These are phyloP conservation scores for Myotis planiceps DNA, from an alignment of 2,797 vertebrate species.

Conservation along the genomic window DNA sequence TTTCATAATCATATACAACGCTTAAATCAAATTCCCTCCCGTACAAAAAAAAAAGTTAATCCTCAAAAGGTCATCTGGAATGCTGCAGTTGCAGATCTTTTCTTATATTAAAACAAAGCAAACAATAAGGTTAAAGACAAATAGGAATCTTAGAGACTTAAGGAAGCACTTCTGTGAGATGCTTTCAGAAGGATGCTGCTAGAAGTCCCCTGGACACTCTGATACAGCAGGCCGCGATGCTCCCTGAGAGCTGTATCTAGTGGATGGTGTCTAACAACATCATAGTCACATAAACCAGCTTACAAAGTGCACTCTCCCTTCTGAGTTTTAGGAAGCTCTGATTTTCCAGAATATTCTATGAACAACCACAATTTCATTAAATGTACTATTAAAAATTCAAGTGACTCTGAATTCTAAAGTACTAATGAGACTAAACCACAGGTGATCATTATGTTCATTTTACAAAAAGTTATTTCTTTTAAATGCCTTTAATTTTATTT, in stretches of 20 bases:
- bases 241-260: background rate
- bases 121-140: constrained; percentile 12
- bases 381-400: background rate
- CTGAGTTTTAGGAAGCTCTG: background rate
- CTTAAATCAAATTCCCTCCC: background rate
- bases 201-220: background rate
- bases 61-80: background rate
- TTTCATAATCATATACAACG: constrained; percentile 10
- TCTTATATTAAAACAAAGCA: constrained; percentile 31
- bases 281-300: background rate
- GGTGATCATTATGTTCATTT: background rate
- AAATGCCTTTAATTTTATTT: constrained; percentile 29
- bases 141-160: background rate
- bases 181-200: background rate
- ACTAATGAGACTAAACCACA: background rate
- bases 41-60: constrained; percentile 29
- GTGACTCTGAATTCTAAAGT: background rate
- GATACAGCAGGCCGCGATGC: background rate
- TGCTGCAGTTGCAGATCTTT: background rate
- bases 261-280: background rate
- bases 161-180: background rate
- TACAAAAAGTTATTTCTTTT: background rate
- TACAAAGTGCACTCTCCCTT: background rate
- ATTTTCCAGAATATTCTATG: background rate
- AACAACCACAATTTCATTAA: background rate